These are phyloP conservation scores for Caenorhabditis virilis DNA, from an alignment of 2,888 invertebrate genomes.

Conservation along the genomic window DNA sequence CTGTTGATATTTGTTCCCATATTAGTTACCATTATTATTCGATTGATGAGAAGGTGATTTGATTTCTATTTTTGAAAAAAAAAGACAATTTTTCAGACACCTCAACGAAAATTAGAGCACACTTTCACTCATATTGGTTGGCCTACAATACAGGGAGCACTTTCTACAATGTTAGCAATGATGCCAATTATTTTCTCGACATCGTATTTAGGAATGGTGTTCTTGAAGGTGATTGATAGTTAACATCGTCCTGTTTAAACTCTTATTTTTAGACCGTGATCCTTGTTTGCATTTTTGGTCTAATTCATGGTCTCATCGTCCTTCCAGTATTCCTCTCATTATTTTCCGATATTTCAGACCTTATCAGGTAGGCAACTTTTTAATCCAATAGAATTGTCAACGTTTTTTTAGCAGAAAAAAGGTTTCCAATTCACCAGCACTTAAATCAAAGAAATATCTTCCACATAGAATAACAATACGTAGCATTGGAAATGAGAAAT, in stretches of 20 bases:
- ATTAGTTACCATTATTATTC: slow-evolving; percentile 59
- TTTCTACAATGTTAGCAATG: slow-evolving; percentile 53
- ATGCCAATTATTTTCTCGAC: slow-evolving; percentile 45
- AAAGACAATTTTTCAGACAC: slow-evolving; percentile 27
- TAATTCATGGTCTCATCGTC: slow-evolving; percentile 53
- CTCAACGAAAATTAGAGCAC: slow-evolving; percentile 42
- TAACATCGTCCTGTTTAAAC: background rate
- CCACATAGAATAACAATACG: background rate
- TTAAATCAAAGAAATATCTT: background rate
- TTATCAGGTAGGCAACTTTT: background rate
- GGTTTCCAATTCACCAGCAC: no score
- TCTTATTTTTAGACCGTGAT: slow-evolving; percentile 41
- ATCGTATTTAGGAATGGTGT: slow-evolving; percentile 50
- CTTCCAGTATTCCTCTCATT: slow-evolving; percentile 50
- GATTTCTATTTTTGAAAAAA: background rate
- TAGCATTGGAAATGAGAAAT: background rate
- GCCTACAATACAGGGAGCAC: slow-evolving; percentile 55
- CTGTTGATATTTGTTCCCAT: slow-evolving; percentile 59
- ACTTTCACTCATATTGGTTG: slow-evolving; percentile 53
- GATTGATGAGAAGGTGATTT: slow-evolving; percentile 41
- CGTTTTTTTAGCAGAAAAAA: no score
- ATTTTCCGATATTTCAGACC: slow-evolving; percentile 14
- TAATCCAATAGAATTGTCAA: background rate
- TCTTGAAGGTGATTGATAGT: slow-evolving; percentile 46
- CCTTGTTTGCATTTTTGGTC: slow-evolving; percentile 51